Conservation (phyloP, 2,113 vertebrate genomes). For the Hiodon tergisus region DNA sequence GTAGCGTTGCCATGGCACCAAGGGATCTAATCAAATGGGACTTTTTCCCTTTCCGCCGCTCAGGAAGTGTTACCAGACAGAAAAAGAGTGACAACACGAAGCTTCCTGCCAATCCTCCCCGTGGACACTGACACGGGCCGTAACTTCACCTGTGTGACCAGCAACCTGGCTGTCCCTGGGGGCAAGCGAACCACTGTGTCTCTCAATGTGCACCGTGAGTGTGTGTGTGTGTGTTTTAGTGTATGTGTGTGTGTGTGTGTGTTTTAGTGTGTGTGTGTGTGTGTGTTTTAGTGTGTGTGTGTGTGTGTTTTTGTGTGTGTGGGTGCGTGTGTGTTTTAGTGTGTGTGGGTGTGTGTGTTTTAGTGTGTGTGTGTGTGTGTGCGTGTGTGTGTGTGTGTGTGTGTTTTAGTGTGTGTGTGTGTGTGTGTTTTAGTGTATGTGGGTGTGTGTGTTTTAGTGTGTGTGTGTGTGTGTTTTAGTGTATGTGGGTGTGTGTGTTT, state of each 20-base stretch:
- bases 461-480: no score
- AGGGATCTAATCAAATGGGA: background rate
- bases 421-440: no score
- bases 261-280: background rate
- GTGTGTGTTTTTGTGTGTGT: no score
- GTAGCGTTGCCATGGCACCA: no score
- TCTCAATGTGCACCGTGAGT: conserved; percentile 88
- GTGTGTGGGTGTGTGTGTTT: no score
- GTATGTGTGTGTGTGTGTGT: background rate
- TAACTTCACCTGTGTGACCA: conserved; percentile 78
- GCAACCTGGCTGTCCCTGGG: conserved; percentile 75
- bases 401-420: no score
- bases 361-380: background rate
- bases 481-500: no score
- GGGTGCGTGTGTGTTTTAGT: no score
- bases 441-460: no score
- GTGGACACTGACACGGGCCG: conserved; percentile 77
- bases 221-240: conserved; percentile 20
- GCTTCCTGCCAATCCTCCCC: conserved; percentile 77
- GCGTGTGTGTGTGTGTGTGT: conserved; percentile 10
- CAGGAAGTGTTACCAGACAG: conserved; percentile 82
- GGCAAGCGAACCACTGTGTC: conserved; percentile 78
- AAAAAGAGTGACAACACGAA: conserved; percentile 82
- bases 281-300: no score
- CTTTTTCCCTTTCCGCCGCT: background rate